Percentiles rank a stretch among this genome's conserved stretches.
phyloP scores from a whole-genome alignment of 2,113 vertebrate species.

The Poeciliopsis turrubarensis region DNA sequence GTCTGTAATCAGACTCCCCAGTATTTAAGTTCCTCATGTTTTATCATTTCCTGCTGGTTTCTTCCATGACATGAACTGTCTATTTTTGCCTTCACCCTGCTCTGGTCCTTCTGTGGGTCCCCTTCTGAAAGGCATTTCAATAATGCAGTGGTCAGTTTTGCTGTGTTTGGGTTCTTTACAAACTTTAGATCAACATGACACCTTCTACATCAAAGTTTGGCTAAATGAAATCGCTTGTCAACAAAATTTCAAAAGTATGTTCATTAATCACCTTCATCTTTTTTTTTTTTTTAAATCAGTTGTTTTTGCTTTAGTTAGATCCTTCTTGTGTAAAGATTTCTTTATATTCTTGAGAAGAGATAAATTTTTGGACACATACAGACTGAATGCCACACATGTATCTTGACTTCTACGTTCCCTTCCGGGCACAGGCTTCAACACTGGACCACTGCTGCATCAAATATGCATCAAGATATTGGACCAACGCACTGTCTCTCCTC shows the following conservation, averaged over 20 bases:
- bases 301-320: too few species aligned
- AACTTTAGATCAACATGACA: too few species aligned
- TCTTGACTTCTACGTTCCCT: not conserved
- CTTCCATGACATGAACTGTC: too few species aligned
- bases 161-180: too few species aligned
- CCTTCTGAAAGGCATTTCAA: too few species aligned
- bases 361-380: not conserved
- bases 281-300: not conserved
- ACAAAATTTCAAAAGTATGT: not conserved
- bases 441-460: conserved; percentile 7
- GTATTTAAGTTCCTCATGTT: too few species aligned
- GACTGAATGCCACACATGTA: not conserved
- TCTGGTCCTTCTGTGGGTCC: too few species aligned
- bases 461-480: conserved; percentile 16
- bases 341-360: not conserved
- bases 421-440: not conserved
- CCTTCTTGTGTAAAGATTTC: not conserved
- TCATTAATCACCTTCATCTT: not conserved
- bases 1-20: too few species aligned
- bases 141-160: too few species aligned
- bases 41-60: too few species aligned
- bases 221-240: not conserved
- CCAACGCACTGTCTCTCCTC: not conserved
- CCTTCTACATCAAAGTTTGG: not conserved
- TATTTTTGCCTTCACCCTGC: too few species aligned